phyloP scores from a whole-genome alignment of 2,113 vertebrate species.

The Balaeniceps rex region DNA sequence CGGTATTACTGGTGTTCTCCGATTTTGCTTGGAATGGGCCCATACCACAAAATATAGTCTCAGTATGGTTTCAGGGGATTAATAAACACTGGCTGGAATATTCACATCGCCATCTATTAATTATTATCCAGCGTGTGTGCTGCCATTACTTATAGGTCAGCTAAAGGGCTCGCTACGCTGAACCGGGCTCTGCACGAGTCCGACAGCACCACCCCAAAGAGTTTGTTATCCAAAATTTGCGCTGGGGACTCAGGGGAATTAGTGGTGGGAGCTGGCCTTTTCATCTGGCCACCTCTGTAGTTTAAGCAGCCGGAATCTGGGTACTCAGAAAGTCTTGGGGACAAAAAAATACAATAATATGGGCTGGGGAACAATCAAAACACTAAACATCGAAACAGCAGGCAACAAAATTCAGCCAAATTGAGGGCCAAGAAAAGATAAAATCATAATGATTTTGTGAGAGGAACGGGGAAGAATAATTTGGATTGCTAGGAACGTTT shows the following conservation, averaged over 20 bases:
- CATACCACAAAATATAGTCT: not conserved
- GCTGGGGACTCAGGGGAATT: not conserved
- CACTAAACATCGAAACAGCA: not conserved
- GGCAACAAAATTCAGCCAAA: not conserved
- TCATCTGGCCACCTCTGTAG: not conserved
- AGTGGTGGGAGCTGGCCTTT: not conserved
- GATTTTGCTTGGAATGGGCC: not conserved
- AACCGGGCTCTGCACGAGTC: accelerated
- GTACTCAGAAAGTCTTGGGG: not conserved
- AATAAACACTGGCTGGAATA: not conserved
- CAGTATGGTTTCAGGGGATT: not conserved
- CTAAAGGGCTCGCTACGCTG: not conserved
- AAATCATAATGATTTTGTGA: not conserved
- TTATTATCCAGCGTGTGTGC: not conserved
- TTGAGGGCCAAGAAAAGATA: not conserved
- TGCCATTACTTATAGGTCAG: not conserved
- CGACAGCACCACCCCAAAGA: not conserved
- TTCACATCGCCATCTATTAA: not conserved
- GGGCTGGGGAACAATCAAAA: not conserved
- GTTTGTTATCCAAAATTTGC: not conserved
- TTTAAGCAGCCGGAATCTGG: not conserved
- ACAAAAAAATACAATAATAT: not conserved
- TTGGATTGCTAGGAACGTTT: not conserved
- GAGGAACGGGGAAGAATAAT: not conserved
- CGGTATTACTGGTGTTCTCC: not conserved